Evolutionary conservation across 1,140 invertebrate genomes (phyloP).

Genomic region (Oryctes rhinoceros): DNA sequence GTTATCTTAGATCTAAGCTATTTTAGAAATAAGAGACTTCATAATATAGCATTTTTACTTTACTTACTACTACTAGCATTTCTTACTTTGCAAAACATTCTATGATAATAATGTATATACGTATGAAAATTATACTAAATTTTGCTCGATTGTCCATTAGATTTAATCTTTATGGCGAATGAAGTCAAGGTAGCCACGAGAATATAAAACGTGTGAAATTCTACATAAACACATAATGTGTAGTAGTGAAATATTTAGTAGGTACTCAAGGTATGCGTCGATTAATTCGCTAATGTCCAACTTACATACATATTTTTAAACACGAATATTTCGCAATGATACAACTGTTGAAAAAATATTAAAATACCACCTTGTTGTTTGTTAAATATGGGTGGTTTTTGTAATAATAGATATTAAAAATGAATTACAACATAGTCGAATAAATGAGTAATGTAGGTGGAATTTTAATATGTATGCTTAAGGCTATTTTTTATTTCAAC

Average conservation of each 20-base stretch:
- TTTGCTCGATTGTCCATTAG: not conserved
- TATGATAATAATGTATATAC: not conserved
- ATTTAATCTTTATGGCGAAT: conserved; percentile 23
- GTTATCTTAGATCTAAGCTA: no score
- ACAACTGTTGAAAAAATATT: not conserved
- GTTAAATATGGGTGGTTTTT: no score
- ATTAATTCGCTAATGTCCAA: not conserved
- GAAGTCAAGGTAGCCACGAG: not conserved
- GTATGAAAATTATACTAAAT: not conserved
- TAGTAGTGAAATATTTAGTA: conserved; percentile 1
- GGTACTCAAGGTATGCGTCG: not conserved
- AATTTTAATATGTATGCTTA: no score
- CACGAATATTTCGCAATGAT: not conserved
- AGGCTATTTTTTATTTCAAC: no score
- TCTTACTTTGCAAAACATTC: no score
- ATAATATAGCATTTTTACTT: no score
- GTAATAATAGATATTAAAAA: not conserved
- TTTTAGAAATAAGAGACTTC: no score
- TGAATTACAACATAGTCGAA: not conserved
- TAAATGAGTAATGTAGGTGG: not conserved
- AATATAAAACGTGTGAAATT: conserved; percentile 12
- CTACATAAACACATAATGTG: not conserved
- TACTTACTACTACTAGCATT: no score
- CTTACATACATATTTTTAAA: not conserved
- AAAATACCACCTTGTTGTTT: not conserved